Base-by-base conservation (phyloP, 37 sponge, comb jelly and placozoan genomes). In the Spongilla lacustris region DNA sequence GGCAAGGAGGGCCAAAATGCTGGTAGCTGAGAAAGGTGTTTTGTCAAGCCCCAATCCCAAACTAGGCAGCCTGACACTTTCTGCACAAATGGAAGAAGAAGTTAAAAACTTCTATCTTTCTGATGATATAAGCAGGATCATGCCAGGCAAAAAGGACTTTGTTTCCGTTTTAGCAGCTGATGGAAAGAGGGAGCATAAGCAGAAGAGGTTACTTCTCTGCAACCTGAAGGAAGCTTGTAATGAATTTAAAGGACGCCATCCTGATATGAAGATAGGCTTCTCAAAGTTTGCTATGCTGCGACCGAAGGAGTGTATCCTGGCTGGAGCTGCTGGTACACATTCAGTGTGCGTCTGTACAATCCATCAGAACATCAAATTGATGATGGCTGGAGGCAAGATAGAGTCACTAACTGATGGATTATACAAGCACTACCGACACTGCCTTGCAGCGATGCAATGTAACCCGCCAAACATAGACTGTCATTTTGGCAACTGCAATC, bases 281-380 rank as follows among this genome's bases (percentile, higher is more conserved):
- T 90, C 90, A 27, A 90, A 90, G 67, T 90, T 89, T 72, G 80
- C 85, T 37, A 76, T 79, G 21, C 85, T 90, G 5, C 68, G 85
- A 19, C 90, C 90, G 35, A 71, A 50, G 41, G 49, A 84, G 21
- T 85, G 91, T 81, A 66, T 90, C 21, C 36, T 89, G 24, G 85
- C 90, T 26, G 89, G 85, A 50, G 80, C 81, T 69, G 78, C 75
- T 79, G 90, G 90, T 36, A 89, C 90, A 26, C 90, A 89, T 72
- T 79, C 85, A 73, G 84, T 89, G 48, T 89, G 90, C 79, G 90
- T 89, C 31, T 89, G 90, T 41, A 79, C 81, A 14, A 79, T 84
- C 21, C 85, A 89, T 36, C 91, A 90, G 66, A 89, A 89, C 41
- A 84, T 83, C 28, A 83, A 83, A 26, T 34, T 85, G n/a, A 66